Evolutionary conservation across 2,797 vertebrate species (phyloP).

Genomic region (Eulemur coronatus): DNA sequence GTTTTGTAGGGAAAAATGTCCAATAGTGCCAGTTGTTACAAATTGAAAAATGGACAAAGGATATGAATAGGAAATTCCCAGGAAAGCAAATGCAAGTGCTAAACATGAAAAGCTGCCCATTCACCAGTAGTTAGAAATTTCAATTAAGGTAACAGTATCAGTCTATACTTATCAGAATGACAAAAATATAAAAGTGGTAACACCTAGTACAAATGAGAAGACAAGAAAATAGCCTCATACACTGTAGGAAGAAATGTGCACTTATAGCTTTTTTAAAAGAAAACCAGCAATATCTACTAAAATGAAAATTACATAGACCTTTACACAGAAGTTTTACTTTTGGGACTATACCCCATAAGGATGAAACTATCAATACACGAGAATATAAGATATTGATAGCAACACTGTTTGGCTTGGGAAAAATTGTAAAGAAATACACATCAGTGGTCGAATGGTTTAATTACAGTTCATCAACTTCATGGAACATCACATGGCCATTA

Average conservation of each 20-base stretch:
- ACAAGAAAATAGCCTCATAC: rapidly evolving
- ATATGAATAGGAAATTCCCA: rapidly evolving
- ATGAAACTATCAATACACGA: too few species aligned
- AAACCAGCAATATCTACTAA: rapidly evolving
- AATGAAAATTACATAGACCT: not conserved
- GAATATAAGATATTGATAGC: not conserved
- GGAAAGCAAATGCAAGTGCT: not conserved
- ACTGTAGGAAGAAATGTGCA: not conserved
- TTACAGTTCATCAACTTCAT: rapidly evolving
- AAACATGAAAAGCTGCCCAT: rapidly evolving
- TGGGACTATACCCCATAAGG: not conserved
- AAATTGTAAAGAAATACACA: rapidly evolving
- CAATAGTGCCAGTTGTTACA: not conserved
- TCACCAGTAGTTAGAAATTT: not conserved
- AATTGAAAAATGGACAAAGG: not conserved
- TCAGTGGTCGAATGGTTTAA: rapidly evolving
- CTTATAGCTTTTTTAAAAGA: not conserved
- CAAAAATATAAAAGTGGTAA: too few species aligned
- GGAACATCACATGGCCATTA: rapidly evolving
- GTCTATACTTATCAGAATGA: too few species aligned
- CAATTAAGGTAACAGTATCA: not conserved
- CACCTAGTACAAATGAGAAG: rapidly evolving
- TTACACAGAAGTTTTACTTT: not conserved
- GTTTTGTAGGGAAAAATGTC: not conserved
- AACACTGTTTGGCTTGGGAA: not conserved